phyloP scores from a whole-genome alignment of 2,888 invertebrate species.

The Sisyra nigra region DNA sequence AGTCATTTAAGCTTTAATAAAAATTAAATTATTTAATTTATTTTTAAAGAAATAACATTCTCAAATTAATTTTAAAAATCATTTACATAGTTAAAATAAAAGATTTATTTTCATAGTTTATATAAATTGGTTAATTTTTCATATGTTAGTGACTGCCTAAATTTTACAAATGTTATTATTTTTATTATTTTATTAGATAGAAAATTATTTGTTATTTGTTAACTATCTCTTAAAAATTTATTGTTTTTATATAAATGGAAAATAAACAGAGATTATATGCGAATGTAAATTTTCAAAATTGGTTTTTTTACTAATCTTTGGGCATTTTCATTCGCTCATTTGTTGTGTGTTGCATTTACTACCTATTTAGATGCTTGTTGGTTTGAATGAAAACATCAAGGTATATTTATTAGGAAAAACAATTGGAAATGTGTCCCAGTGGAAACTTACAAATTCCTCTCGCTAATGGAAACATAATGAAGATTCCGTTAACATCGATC shows the following conservation, averaged over 20 bases:
- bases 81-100: too few species aligned
- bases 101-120: too few species aligned
- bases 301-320: background rate
- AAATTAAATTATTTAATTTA: too few species aligned
- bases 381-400: background rate
- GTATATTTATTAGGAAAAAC: background rate
- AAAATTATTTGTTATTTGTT: background rate
- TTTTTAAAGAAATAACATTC: too few species aligned
- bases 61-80: too few species aligned
- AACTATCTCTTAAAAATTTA: background rate
- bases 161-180: too few species aligned
- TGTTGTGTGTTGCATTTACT: background rate
- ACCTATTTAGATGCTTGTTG: background rate
- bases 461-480: slow-evolving; percentile 79
- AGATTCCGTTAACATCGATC: slow-evolving; percentile 69
- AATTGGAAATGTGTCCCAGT: background rate
- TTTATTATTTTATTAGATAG: too few species aligned
- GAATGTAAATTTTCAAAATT: background rate
- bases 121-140: too few species aligned
- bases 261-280: background rate
- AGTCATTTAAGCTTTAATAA: too few species aligned
- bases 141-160: too few species aligned
- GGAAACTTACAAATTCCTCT: slow-evolving; percentile 62
- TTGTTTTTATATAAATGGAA: background rate
- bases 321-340: background rate